Evolutionary conservation across 1,140 invertebrate genomes (phyloP).

Genomic region (Agrilus planipennis): DNA sequence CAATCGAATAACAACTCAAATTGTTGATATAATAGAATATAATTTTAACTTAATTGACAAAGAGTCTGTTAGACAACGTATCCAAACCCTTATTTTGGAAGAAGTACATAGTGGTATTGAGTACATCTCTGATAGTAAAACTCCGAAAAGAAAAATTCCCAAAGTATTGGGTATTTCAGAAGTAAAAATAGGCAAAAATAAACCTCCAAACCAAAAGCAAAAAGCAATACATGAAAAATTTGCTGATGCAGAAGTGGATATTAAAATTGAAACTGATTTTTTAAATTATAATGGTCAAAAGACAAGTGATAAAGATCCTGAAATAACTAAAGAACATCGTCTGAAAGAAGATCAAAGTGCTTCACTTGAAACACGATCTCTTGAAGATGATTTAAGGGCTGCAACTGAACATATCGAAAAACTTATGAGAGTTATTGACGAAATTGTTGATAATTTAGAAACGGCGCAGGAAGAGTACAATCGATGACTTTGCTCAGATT

Average conservation of each 20-base stretch:
- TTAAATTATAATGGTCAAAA: conserved; percentile 12
- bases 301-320: conserved; percentile 25
- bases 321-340: conserved; percentile 15
- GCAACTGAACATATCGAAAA: conserved; percentile 25
- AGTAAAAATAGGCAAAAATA: no score
- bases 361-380: conserved; percentile 13
- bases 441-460: conserved; percentile 39
- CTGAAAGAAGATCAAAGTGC: background rate
- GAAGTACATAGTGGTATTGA: background rate
- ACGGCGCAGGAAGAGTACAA: conserved; percentile 36
- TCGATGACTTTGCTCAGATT: no score
- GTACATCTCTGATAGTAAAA: background rate
- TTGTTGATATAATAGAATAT: conserved; percentile 26
- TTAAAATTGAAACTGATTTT: conserved; percentile 7
- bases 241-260: conserved; percentile 22
- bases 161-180: no score
- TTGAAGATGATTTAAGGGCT: conserved; percentile 20
- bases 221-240: no score
- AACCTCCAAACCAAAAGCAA: no score
- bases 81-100: conserved; percentile 1
- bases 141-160: no score
- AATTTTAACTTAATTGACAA: conserved; percentile 31
- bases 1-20: conserved; percentile 21
- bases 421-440: conserved; percentile 35
- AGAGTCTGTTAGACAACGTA: conserved; percentile 26